Base-by-base conservation (phyloP, 2,888 invertebrate genomes). In the Caenorhabditis macrosperma region DNA sequence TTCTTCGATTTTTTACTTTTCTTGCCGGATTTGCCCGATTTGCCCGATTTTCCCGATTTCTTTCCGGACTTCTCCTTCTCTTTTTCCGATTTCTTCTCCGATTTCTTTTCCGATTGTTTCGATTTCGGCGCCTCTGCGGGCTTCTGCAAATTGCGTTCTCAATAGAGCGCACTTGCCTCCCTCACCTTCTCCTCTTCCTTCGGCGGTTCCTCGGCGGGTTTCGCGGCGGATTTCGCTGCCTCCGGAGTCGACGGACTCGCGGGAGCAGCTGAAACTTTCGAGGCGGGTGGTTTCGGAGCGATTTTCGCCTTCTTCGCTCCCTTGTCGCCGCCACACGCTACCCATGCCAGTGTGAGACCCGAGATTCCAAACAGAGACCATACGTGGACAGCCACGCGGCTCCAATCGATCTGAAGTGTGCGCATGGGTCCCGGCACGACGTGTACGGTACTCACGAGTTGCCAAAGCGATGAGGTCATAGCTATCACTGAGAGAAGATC, bases 401-500 rank as follows among this genome's bases (percentile, higher is more conserved):
- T 55, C 66, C 55, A 66, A 33, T 66, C 41, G 44, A 66, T 30
- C 64, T 64, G 46, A 30, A 30, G n/a, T n/a, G n/a, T n/a, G n/a
- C n/a, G n/a, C n/a, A 12, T 17, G 33, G 30, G 20, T 22, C 12
- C 6, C 7, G 4, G 0, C 26, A 10, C 6, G 35, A 4, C 0
- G 12, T 20, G 1, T 24, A 24, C 24, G n/a, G 17, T 28, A 52
- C 67, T 57, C 20, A 57, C 67, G 24, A 57, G 22, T 44, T 30
- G 41, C 57, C 67, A 57, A 33, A 57, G 30, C 22, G 57, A 30
- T 28, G 67, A 48, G 57, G 67, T 46, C 67, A 68, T 68, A 38
- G 38, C 38, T 44, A 6, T 68, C 24, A 46, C 61, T 63, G 26
- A 10, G 48, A 63, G 61, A 63, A 48, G 46, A 33, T 33, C 24